phyloP scores from a whole-genome alignment of 2,888 invertebrate species.

The Metacarcinus magister region DNA sequence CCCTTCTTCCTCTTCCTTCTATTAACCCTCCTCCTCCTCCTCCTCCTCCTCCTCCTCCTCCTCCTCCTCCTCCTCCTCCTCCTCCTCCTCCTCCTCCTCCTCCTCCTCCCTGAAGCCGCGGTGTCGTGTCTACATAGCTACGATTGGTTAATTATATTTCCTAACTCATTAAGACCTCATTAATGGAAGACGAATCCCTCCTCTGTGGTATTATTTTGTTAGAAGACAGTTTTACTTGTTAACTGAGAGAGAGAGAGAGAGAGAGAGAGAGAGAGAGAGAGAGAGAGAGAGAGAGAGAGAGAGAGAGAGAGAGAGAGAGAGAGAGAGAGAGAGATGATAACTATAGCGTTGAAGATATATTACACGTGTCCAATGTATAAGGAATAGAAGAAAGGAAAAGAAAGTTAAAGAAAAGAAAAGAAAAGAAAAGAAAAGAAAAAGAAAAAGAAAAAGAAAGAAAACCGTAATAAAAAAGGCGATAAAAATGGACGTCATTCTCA shows the following conservation, averaged over 20 bases:
- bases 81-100: slow-evolving; percentile 11
- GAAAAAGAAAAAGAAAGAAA: slow-evolving; percentile 22
- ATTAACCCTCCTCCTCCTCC: no score
- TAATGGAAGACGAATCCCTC: neutral
- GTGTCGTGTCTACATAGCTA: neutral
- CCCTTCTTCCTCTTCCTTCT: no score
- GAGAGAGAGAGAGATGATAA: neutral
- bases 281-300: no score
- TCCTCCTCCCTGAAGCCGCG: neutral
- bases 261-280: neutral
- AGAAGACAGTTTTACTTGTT: no score
- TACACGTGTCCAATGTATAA: no score
- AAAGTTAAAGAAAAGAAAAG: neutral
- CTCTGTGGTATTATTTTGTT: no score
- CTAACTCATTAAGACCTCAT: neutral
- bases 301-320: neutral
- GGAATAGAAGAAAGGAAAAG: no score
- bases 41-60: neutral
- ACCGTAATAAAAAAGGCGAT: no score
- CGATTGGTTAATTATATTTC: neutral
- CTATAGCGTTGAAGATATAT: no score
- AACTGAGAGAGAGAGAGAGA: neutral
- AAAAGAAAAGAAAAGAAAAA: neutral
- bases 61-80: slow-evolving; percentile 26
- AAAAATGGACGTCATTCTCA: no score